Base-by-base conservation (phyloP, 2,113 vertebrate genomes). In the Lagopus muta region DNA sequence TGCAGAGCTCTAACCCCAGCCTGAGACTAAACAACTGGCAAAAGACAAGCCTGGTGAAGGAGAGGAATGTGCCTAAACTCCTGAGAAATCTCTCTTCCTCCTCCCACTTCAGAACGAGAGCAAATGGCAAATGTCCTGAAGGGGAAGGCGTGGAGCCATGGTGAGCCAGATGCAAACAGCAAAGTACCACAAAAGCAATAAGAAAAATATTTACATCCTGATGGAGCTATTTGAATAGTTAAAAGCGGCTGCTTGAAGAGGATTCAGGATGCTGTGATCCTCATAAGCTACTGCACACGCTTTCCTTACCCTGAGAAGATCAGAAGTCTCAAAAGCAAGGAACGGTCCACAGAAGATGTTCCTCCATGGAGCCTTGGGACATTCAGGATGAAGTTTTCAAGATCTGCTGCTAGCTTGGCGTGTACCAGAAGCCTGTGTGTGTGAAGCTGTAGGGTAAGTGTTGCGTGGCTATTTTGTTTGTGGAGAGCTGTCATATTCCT, bases 171-270 rank as follows among this genome's bases (percentile, higher is more conserved):
- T 58, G 82, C 95, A 97, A 96, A 97, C 96, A 97, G 42, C 75
- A 18, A 89, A 81, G 72, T 90, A 94, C 95, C 92, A 94, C 93
- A 93, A 94, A 94, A 90, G 90, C 82, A 96, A 91, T 90, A 95
- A 95, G 86, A 93, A 96, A 96, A 96, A 94, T 91, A 93, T 96
- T 95, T 92, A 95, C 96, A 92, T 96, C 94, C 93, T 95, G 91
- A 80, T 92, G 89, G 67, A 88, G 86, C 79, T 96, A 66, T 85
- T 89, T 90, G 89, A 82, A 92, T 80, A 88, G 88, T 95, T 94
- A 90, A 93, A 96, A 88, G 86, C 64, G 79, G 89, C 71, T 79
- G 67, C 61, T 93, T 81, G 74, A 93, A 91, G 78, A 90, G 89
- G 91, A 73, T 82, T 86, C 87, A 48, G 64, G 94, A 92, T 93